Evolutionary conservation across 2,113 vertebrate species (phyloP).

Genomic region (Otocyon megalotis): DNA sequence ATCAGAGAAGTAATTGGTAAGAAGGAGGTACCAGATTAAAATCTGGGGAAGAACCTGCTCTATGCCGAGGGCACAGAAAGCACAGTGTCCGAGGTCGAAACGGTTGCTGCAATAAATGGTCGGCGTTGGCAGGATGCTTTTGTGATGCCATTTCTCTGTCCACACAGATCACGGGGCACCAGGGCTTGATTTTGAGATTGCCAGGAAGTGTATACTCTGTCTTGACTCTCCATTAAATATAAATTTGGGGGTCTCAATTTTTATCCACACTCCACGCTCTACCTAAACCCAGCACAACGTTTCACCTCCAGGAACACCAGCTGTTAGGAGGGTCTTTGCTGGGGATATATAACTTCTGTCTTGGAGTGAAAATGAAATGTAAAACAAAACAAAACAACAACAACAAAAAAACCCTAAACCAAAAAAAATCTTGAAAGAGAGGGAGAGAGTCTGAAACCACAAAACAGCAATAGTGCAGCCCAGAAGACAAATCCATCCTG

Average conservation of each 20-base stretch:
- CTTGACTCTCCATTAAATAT: not conserved
- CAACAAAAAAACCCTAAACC: too few relatives aligned
- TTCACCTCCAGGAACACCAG: not conserved
- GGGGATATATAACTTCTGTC: not conserved
- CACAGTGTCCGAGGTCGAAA: not conserved
- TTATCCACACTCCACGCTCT: not conserved
- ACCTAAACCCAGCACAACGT: not conserved
- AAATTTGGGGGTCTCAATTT: not conserved
- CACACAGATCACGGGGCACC: not conserved
- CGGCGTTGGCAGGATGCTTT: not conserved
- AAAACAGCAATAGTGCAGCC: not conserved
- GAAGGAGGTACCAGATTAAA: not conserved
- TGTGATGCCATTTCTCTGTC: not conserved
- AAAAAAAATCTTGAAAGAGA: not conserved
- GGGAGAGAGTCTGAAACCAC: not conserved
- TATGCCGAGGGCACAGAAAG: too few relatives aligned
- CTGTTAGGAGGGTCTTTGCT: not conserved
- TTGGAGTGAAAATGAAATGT: conserved; percentile 1
- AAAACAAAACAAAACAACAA: not conserved
- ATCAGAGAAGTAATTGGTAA: not conserved
- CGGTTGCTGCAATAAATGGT: accelerated
- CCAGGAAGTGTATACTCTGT: not conserved
- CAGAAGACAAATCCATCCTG: not conserved
- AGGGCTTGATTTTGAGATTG: not conserved
- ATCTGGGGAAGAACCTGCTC: accelerated